A percentile compares a stretch with the other conserved stretches of the same genome.
phyloP scores from a whole-genome alignment of 1,140 invertebrate genomes.

The Caenorhabditis remanei region DNA sequence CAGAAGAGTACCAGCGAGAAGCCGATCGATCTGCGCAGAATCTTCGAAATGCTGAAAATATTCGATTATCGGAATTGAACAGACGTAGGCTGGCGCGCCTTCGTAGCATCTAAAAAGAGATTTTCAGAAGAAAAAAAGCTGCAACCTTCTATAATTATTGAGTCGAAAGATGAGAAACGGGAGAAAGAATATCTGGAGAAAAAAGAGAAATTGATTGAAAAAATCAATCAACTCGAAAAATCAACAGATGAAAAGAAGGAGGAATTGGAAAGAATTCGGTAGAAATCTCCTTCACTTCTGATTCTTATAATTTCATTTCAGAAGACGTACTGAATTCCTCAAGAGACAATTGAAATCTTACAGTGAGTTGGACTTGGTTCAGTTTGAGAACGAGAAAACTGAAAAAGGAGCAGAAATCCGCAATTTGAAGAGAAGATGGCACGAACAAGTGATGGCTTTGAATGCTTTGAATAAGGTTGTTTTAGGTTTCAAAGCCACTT shows the following conservation, averaged over 20 bases:
- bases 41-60: slow-evolving; percentile 29
- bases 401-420: slow-evolving; percentile 41
- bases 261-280: slow-evolving; percentile 43
- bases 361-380: slow-evolving; percentile 14
- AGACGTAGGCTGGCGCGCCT: background rate
- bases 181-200: slow-evolving; percentile 40
- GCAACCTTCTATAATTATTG: slow-evolving; percentile 4
- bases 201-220: slow-evolving; percentile 22
- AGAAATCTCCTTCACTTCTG: background rate
- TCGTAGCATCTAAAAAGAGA: too few relatives aligned
- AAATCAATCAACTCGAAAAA: slow-evolving; percentile 14
- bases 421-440: slow-evolving; percentile 15
- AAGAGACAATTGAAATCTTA: slow-evolving; percentile 13
- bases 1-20: slow-evolving; percentile 15
- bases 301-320: slow-evolving; percentile 6
- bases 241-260: slow-evolving; percentile 11
- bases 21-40: slow-evolving; percentile 29
- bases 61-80: slow-evolving; percentile 28
- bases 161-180: slow-evolving; percentile 33
- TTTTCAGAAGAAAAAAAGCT: slow-evolving; percentile 15
- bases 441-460: slow-evolving; percentile 26
- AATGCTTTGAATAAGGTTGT: slow-evolving; percentile 49
- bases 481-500: background rate
- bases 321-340: background rate
- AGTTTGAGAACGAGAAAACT: slow-evolving; percentile 37